These are phyloP conservation scores for Habroteleia sp. DNA, from an alignment of 2,888 invertebrate species.

Conservation along the genomic window DNA sequence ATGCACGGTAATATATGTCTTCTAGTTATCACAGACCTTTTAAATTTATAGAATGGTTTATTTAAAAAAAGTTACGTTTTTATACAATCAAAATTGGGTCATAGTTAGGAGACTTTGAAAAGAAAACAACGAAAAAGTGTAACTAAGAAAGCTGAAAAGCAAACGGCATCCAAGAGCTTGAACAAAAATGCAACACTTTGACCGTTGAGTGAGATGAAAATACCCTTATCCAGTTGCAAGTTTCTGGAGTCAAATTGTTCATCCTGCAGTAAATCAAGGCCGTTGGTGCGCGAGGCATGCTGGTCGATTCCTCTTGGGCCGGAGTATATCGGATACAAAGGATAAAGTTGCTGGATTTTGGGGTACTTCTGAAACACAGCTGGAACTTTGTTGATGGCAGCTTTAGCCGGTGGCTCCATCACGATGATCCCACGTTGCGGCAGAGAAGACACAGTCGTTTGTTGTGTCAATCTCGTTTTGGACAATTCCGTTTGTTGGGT, in stretches of 20 bases:
- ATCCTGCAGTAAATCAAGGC: slow-evolving; percentile 77
- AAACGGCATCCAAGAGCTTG: slow-evolving; percentile 25
- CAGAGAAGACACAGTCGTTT: slow-evolving; percentile 72
- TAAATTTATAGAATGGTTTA: too few relatives aligned
- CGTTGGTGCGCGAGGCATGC: slow-evolving; percentile 75
- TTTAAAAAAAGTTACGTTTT: background rate
- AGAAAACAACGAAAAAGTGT: slow-evolving; percentile 3
- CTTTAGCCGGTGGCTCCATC: slow-evolving; percentile 78
- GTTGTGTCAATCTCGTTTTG: slow-evolving; percentile 68
- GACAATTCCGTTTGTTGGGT: slow-evolving; percentile 30
- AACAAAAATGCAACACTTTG: slow-evolving; percentile 16
- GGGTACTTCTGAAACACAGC: slow-evolving; percentile 88
- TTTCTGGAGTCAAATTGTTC: slow-evolving; percentile 77
- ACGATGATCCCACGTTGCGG: slow-evolving; percentile 78
- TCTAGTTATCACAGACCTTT: too few relatives aligned
- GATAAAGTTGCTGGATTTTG: slow-evolving; percentile 90
- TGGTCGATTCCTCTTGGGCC: slow-evolving; percentile 75
- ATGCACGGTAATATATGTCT: too few relatives aligned
- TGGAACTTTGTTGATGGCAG: slow-evolving; percentile 84
- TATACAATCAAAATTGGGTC: background rate
- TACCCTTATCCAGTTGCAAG: slow-evolving; percentile 74
- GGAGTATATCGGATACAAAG: slow-evolving; percentile 80
- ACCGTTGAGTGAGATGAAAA: slow-evolving; percentile 27
- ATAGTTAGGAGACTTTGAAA: background rate
- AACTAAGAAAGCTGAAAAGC: slow-evolving; percentile 13